Conservation (phyloP, 1,140 invertebrate species). For the Drosophila eugracilis region DNA sequence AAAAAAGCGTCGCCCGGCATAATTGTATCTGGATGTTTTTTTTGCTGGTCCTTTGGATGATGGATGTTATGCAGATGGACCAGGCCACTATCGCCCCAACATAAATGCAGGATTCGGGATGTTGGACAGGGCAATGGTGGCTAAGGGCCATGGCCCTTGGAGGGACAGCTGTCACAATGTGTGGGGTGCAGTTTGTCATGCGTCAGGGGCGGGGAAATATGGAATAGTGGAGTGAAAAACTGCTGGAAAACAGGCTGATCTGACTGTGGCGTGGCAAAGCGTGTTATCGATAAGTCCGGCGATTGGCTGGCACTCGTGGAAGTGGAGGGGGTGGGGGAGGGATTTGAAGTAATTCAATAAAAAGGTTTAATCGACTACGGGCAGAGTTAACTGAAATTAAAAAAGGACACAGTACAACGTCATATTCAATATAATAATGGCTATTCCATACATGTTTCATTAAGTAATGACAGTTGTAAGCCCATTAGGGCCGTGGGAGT, state of each 20-base stretch:
- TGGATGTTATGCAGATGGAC: conserved; percentile 64
- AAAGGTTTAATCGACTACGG: not conserved
- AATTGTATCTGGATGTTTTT: conserved; percentile 69
- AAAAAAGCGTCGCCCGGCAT: conserved; percentile 34
- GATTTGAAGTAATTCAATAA: not conserved
- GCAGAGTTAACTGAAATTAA: conserved; percentile 3
- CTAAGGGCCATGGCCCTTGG: conserved; percentile 23
- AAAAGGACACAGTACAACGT: not conserved
- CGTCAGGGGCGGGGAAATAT: conserved; percentile 16
- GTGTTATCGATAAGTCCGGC: conserved; percentile 57
- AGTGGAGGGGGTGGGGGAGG: too few relatives aligned
- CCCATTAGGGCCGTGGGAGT: not conserved
- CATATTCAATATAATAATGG: not conserved
- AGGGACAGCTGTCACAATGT: conserved; percentile 60
- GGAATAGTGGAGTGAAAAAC: not conserved
- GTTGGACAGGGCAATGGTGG: not conserved
- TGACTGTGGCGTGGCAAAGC: conserved; percentile 22
- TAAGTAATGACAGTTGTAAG: not conserved
- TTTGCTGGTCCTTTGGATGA: conserved; percentile 49
- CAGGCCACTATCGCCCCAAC: conserved; percentile 39
- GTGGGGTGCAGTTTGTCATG: conserved; percentile 69
- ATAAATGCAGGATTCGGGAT: not conserved
- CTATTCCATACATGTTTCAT: not conserved
- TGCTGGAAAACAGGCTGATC: conserved; percentile 16
- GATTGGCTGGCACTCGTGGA: conserved; percentile 19